Base-by-base conservation (phyloP, 2,888 invertebrate genomes). In the Hirtodrosophila confusa region DNA sequence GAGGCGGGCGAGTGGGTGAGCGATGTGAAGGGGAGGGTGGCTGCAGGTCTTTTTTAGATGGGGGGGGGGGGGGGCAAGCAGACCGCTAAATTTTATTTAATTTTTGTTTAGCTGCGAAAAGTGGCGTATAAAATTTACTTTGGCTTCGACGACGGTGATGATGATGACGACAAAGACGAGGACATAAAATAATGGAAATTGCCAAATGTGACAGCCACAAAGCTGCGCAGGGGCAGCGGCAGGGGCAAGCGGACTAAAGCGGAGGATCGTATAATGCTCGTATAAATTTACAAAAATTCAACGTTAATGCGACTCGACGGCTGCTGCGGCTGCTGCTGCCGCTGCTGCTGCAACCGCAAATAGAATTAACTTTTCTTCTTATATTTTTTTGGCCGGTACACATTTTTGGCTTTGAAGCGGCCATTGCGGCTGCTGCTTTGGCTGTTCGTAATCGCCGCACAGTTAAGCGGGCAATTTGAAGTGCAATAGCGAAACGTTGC, bases 191-290 rank as follows among this genome's bases (percentile, higher is more conserved):
- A 84, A 83, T 88, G 84, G 86, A 86, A 88, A 83, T 86, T 83
- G 88, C 88, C 83, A 88, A 86, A 88, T 88, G 86, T 88, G 82
- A 86, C 88, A 83, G 84, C 74, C 84, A 88, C 84, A 86, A 88
- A 88, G 87, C 79, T 69, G 62, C 51, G 80, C 77, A 53, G 73
- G 75, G 70, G 56, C 40, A 45, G 41, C 43, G 29, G 63, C 40
- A 45, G 41, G 43, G 29, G 63, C 33, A 35, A 29, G 39, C 23
- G 24, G 33, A 31, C 41, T 56, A 60, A 71, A 82, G 50, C 83
- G 58, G 57, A 66, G 65, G 69, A 82, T 87, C 86, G 88, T 75
- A 82, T 87, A 82, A 82, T 85, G 76, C 83, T 79, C 79, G 80
- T 87, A 82, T 82, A 82, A 83, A 83, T 83, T 88, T 80, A 76